Base-by-base conservation (phyloP, 2,888 invertebrate species). In the Nasonia oneida region DNA sequence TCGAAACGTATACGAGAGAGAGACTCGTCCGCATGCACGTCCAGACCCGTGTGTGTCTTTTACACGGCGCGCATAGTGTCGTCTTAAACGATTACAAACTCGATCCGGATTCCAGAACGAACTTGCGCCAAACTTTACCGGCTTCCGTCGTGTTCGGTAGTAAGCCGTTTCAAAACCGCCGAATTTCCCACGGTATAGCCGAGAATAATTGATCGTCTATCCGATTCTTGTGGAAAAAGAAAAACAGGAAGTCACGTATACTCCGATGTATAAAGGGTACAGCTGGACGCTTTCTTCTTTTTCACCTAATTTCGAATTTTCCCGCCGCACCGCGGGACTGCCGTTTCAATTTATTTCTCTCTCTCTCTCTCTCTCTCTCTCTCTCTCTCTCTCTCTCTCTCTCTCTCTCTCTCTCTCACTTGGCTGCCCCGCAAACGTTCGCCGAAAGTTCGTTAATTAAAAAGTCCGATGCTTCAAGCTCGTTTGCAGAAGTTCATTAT, bases 41-140 rank as follows among this genome's bases (percentile, higher is more conserved):
- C 71, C 57, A 57, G 50, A 81, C 70, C 39, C 39, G 42, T 18
- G 42, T 39, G 80, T 80, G 29, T 80, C n/a, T 29, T 15, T 6
- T 37, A 57, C 53, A 39, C 37, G 39, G 14, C n/a, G 6, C 29
- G 29, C 29, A 29, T 1, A 29, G 29, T 6, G 39, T n/a, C n/a
- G 53, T 80, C 37, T 81, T 39, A 64, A 67, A n/a, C 47, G 23
- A 53, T 75, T 78, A 78, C 67, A 73, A 83, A 82, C 29, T 73
- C 61, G 67, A 80, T 77, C 82, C 81, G 74, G 79, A 85, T 86
- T 86, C 84, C 61, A 83, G 77, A 88, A 84, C 75, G 77, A 76
- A 83, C 77, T 71, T 18, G 12, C 77, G 12, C 77, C n/a, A 61
- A 61, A 71, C 47, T 73, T 42, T 42, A 73, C 64, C 80, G 81